These are phyloP conservation scores for Syrmaticus mikado DNA, from an alignment of 2,113 vertebrate species.

Conservation along the genomic window DNA sequence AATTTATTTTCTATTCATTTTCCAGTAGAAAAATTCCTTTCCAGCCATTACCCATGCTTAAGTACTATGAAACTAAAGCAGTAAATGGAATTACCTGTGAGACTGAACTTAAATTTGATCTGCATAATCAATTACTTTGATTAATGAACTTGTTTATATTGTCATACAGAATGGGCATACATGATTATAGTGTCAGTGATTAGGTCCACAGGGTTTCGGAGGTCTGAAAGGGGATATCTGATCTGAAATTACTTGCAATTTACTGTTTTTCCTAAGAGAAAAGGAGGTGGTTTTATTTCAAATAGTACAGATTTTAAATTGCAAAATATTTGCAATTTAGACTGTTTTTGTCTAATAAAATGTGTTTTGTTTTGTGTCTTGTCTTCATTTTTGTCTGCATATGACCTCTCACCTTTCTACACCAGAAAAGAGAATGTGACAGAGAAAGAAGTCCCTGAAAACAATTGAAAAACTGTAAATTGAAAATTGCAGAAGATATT, in stretches of 20 bases:
- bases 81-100: background rate
- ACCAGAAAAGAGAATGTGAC: background rate
- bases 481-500: background rate
- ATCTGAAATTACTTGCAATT: background rate
- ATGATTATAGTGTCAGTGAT: background rate
- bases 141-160: background rate
- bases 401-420: background rate
- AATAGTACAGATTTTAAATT: background rate
- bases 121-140: background rate
- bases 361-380: background rate
- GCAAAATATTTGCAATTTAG: background rate
- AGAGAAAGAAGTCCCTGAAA: background rate
- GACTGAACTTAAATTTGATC: background rate
- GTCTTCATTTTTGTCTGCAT: background rate
- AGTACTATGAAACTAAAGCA: background rate
- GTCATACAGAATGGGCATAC: background rate
- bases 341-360: background rate
- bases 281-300: background rate
- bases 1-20: background rate
- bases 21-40: background rate
- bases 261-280: background rate
- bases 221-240: background rate
- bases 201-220: background rate
- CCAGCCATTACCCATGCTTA: background rate
- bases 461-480: background rate